Conservation (phyloP, 2,113 vertebrate genomes). For the Clupea harengus region DNA sequence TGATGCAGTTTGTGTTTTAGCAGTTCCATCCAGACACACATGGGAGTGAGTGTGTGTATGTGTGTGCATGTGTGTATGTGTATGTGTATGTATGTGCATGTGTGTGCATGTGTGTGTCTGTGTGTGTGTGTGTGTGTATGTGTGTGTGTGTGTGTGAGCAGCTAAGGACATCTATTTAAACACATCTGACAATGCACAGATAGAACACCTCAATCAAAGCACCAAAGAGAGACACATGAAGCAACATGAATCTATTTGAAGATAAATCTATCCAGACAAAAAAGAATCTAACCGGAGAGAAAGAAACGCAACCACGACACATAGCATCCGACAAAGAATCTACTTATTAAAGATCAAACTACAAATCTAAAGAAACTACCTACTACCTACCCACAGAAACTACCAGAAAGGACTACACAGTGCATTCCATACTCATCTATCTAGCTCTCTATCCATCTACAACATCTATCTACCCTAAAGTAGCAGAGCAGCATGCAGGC, state of each 20-base stretch:
- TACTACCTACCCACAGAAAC: constrained; percentile 9
- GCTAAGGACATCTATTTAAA: constrained; percentile 15
- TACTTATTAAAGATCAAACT: constrained; percentile 20
- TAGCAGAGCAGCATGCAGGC: constrained; percentile 40
- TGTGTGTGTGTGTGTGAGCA: constrained; percentile 46
- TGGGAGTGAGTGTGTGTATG: background rate
- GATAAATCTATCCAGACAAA: background rate
- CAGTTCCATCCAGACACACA: background rate
- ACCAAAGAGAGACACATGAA: background rate
- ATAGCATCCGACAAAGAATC: background rate
- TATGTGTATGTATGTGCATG: background rate
- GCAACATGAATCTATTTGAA: constrained; percentile 6
- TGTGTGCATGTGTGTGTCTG: constrained; percentile 32
- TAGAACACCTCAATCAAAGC: background rate
- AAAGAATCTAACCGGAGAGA: constrained; percentile 13
- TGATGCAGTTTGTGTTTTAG: constrained; percentile 52
- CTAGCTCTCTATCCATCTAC: constrained; percentile 6
- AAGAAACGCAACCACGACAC: background rate
- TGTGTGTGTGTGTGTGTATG: background rate
- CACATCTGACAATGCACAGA: background rate
- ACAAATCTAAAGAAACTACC: constrained; percentile 22
- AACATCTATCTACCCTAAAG: constrained; percentile 14
- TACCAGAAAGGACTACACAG: constrained; percentile 16
- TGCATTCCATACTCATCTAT: constrained; percentile 32
- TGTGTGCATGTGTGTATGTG: constrained; percentile 33